Conservation (phyloP, 2,113 vertebrate species). For the Loxodonta africana region DNA sequence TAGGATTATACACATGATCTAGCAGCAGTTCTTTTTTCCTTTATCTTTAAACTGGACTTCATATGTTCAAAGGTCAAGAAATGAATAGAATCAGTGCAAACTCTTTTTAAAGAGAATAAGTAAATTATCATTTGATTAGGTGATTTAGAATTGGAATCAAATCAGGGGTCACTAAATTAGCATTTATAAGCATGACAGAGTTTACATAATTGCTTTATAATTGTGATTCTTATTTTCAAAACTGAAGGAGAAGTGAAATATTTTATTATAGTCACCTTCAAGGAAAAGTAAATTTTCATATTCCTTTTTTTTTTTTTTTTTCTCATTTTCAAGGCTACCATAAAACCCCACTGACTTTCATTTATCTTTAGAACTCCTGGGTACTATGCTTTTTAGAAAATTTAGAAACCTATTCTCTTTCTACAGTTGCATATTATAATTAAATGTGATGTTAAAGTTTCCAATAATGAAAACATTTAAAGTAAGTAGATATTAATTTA, state of each 20-base stretch:
- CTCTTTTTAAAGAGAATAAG: constrained; percentile 58
- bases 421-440: not conserved
- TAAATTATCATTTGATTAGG: constrained; percentile 57
- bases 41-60: not conserved
- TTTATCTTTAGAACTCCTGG: not conserved
- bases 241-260: constrained; percentile 43
- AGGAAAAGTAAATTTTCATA: constrained; percentile 13
- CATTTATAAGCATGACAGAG: not conserved
- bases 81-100: constrained; percentile 28
- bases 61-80: not conserved
- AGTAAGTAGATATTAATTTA: not conserved
- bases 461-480: constrained; percentile 46
- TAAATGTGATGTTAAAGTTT: constrained; percentile 1
- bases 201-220: constrained; percentile 60
- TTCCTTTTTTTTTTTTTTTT: not conserved
- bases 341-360: not conserved
- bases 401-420: not conserved
- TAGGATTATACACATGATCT: not conserved
- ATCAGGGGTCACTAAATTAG: constrained; percentile 66
- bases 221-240: constrained; percentile 54
- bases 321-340: not conserved
- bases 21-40: not conserved
- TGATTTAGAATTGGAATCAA: constrained; percentile 66
- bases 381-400: constrained; percentile 22
- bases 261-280: constrained; percentile 47